Base-by-base conservation (phyloP, 2,113 vertebrate species). In the Eurypyga helias region DNA sequence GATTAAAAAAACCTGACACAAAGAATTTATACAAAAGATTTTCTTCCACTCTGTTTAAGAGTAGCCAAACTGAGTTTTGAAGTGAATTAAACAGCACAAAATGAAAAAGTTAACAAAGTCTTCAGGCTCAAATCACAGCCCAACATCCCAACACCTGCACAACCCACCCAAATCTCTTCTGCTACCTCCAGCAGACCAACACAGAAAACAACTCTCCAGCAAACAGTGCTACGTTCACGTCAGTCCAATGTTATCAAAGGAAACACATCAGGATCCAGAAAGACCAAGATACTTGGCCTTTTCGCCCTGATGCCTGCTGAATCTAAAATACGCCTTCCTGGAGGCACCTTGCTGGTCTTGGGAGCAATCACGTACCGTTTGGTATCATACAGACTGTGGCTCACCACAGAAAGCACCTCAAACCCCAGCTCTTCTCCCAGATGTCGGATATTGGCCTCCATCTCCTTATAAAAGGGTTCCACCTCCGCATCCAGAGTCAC, bases 331-430 rank as follows among this genome's bases (percentile, higher is more conserved):
- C 91, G 51, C 52, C 49, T 41, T 36, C 21, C 25, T 8, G 17
- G 76, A 70, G 55, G 13, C 19, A 16, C 17, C 16, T 7, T 29
- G 2, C 17, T 15, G n/a, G 3, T 36, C 25, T 21, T 10, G 2
- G 7, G 51, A 51, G 48, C 61, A 58, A 12, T 17, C 83, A 90
- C 96, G 0, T 94, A 98, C 98, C 97, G 73, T 54, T 64, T 76
- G 55, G 97, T 87, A 4, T 98, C 21, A 1, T 97, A 98, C 19
- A 98, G 96, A 9, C 94, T 98, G 95, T 98, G 97, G 26, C 91
- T 91, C 83, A 95, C 87, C 49, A 93, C 18, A 3, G 97, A 96
- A 26, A 96, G 87, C 52, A 98, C 95, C 51, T 92, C 43, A n/a
- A 98, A 95, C 6, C 95, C 97, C 79, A 97, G 54, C 92, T 98